Evolutionary conservation across 2,888 invertebrate genomes (phyloP).

Genomic region (Parthenolecanium corni): DNA sequence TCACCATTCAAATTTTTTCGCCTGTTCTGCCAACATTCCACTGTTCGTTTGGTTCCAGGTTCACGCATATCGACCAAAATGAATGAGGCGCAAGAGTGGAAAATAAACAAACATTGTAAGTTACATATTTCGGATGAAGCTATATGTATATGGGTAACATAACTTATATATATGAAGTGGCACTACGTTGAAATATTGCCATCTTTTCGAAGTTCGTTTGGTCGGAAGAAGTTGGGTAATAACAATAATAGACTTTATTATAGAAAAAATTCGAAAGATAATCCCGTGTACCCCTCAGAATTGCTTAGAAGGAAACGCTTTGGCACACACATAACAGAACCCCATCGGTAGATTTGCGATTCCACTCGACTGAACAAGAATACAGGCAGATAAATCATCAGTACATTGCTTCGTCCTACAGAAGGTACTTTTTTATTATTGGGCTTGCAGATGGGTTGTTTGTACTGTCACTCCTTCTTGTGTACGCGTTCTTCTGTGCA

Average conservation of each 20-base stretch:
- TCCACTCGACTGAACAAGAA: conserved; percentile 26
- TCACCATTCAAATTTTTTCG: too few relatives aligned
- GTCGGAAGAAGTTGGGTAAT: conserved; percentile 15
- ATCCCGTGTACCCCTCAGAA: neutral
- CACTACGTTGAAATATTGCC: conserved; percentile 17
- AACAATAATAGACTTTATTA: conserved; percentile 18
- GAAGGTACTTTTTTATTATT: neutral
- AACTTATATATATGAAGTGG: conserved; percentile 1
- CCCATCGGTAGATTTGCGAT: conserved; percentile 27
- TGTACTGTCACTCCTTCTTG: conserved; percentile 27
- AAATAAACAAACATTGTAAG: too few relatives aligned
- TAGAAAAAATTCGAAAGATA: neutral
- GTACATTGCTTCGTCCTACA: conserved; percentile 10
- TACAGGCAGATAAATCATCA: conserved; percentile 26
- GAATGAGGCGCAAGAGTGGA: too few relatives aligned
- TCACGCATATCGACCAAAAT: too few relatives aligned
- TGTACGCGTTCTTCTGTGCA: conserved; percentile 16
- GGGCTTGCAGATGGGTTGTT: conserved; percentile 27
- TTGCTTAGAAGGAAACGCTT: neutral
- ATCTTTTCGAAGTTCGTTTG: conserved; percentile 16
- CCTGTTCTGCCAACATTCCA: too few relatives aligned
- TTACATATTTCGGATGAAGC: too few relatives aligned
- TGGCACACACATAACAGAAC: neutral
- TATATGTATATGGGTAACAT: too few relatives aligned
- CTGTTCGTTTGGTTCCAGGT: too few relatives aligned